Percentiles rank a stretch among this genome's conserved stretches.
phyloP scores from a whole-genome alignment of 2,888 invertebrate species.

The Desoria tigrina region DNA sequence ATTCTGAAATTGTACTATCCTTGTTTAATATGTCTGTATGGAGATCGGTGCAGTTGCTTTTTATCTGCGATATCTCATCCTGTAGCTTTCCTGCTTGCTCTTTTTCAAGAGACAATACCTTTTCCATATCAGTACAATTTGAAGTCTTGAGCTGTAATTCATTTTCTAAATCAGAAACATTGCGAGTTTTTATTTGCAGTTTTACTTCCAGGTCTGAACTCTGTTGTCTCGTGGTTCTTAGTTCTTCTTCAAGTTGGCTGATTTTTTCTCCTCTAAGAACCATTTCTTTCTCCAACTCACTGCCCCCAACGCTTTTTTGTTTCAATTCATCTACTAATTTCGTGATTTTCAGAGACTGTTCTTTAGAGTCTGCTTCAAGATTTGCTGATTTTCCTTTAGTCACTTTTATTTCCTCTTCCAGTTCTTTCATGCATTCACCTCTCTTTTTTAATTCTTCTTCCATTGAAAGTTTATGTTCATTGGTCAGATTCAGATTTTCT shows the following conservation, averaged over 20 bases:
- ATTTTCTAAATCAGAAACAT: conserved; percentile 21
- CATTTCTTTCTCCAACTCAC: conserved; percentile 32
- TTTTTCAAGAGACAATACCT: too few species aligned
- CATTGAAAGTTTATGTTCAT: conserved; percentile 60
- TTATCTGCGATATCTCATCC: too few species aligned
- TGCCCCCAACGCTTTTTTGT: conserved; percentile 19
- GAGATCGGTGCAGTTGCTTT: too few species aligned
- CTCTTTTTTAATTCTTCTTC: conserved; percentile 55
- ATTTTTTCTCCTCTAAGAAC: conserved; percentile 17
- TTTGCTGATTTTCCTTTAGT: conserved; percentile 55
- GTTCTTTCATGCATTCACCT: conserved; percentile 58
- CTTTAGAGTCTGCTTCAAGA: conserved; percentile 57
- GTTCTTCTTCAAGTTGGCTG: conserved; percentile 29
- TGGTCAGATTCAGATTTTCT: conserved; percentile 56
- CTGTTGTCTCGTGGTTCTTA: conserved; percentile 29
- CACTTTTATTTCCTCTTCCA: conserved; percentile 57
- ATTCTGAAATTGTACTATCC: too few species aligned
- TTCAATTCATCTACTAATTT: conserved; percentile 31
- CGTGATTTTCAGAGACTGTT: conserved; percentile 51
- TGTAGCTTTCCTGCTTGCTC: too few species aligned
- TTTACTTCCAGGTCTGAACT: conserved; percentile 20
- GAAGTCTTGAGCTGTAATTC: too few species aligned
- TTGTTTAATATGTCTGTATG: too few species aligned
- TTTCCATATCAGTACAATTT: too few species aligned
- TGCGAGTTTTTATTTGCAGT: conserved; percentile 22